phyloP scores from a whole-genome alignment of 2,888 invertebrate species.

The Drosophila leonis region DNA sequence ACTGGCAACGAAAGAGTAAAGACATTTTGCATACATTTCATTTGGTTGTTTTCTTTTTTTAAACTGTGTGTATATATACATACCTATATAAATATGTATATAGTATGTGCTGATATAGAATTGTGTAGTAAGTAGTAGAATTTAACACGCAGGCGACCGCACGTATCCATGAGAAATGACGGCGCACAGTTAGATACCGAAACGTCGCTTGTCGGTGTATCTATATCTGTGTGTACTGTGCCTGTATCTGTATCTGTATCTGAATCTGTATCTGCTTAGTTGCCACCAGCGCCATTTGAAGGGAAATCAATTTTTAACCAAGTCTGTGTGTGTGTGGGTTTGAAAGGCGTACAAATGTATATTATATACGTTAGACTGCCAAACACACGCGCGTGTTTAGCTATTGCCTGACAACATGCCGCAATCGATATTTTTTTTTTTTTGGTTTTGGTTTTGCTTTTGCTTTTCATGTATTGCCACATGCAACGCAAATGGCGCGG shows the following conservation, averaged over 20 bases:
- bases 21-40: slow-evolving; percentile 49
- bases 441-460: slow-evolving; percentile 21
- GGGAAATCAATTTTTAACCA: slow-evolving; percentile 72
- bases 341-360: slow-evolving; percentile 55
- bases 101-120: slow-evolving; percentile 26
- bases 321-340: slow-evolving; percentile 27
- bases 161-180: slow-evolving; percentile 68
- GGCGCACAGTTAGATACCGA: slow-evolving; percentile 37
- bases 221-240: slow-evolving; percentile 23
- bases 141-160: slow-evolving; percentile 45
- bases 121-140: slow-evolving; percentile 37
- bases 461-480: slow-evolving; percentile 35
- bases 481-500: slow-evolving; percentile 58
- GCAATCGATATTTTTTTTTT: slow-evolving; percentile 67
- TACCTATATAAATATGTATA: slow-evolving; percentile 29
- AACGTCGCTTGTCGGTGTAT: slow-evolving; percentile 26
- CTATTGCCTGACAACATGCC: slow-evolving; percentile 66
- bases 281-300: slow-evolving; percentile 42
- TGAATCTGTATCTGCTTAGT: slow-evolving; percentile 34
- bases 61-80: slow-evolving; percentile 13
- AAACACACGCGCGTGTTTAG: slow-evolving; percentile 14
- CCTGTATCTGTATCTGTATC: slow-evolving; percentile 22
- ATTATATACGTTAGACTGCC: slow-evolving; percentile 45
- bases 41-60: slow-evolving; percentile 5
- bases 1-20: slow-evolving; percentile 17